Evolutionary conservation across 2,797 vertebrate genomes (phyloP), one percentile per base, ranked within the genome.

Genomic region (Crenichthys baileyi): DNA sequence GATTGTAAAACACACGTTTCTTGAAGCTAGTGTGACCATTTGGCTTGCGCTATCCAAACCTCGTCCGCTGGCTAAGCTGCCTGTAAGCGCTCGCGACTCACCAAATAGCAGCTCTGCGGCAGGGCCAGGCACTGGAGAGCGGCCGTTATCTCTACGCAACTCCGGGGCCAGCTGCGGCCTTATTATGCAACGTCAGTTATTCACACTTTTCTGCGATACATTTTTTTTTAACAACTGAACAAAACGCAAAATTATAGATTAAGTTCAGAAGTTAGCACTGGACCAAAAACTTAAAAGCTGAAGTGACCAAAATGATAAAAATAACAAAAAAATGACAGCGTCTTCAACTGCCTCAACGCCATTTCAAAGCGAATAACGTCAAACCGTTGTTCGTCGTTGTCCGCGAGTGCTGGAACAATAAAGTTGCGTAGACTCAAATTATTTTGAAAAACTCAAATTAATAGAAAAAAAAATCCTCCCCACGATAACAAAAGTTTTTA

Each of bases 351-450:
- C 90, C 94, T 87, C 88, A 92, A 87, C 94, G 95, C 95, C 96
- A 96, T 96, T 95, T 95, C 94, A 94, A 95, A 93, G 88, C 73
- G 87, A 82, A 88, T 88, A 88, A 90, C 90, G 92, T 94, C 90
- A 93, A 90, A 89, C 89, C 88, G 90, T 89, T 88, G 85, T 88
- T 91, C 85, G 82, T 88, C 81, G 76, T 92, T 95, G 93, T 95
- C 90, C 75, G 88, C 86, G 61, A 82, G 79, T 79, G 80, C 82
- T 39, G 44, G 91, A 92, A 94, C 94, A 96, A 94, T 94, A 95
- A 95, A 95, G 95, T 95, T 94, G 80, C 24, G 78, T 71, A n/a
- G n/a, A 79, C 20, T 87, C 56, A 87, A 84, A 80, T 0, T 1
- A 75, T 72, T 86, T 29, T 81, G 80, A 67, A 41, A 61, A 50